phyloP scores from a whole-genome alignment of 2,888 invertebrate species.

The Leptopilina myrica region DNA sequence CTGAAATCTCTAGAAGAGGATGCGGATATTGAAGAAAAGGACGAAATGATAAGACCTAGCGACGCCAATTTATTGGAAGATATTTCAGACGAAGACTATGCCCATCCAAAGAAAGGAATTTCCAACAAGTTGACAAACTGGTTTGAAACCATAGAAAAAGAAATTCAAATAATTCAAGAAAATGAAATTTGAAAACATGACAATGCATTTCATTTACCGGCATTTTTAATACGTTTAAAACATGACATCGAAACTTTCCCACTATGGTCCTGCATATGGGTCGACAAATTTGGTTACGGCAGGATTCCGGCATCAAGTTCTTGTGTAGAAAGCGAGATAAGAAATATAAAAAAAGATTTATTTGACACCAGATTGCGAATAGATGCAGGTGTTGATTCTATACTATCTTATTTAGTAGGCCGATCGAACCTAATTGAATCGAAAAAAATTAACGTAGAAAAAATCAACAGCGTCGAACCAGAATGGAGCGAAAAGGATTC shows the following conservation, averaged over 20 bases:
- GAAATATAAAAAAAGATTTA: conserved; percentile 1
- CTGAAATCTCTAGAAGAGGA: not conserved
- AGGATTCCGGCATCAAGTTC: conserved; percentile 14
- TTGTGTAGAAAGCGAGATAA: not conserved
- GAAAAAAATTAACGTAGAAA: not conserved
- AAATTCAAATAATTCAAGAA: not conserved
- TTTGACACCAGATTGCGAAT: not conserved
- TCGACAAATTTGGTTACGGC: not conserved
- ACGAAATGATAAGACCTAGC: not conserved
- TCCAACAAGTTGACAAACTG: not conserved
- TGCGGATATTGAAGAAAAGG: not conserved
- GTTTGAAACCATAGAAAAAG: conserved; percentile 1
- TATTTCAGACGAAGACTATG: not conserved
- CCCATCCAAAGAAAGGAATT: not conserved
- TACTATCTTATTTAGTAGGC: not conserved
- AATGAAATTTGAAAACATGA: not conserved
- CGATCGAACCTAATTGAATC: not conserved
- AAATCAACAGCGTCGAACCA: too few species aligned
- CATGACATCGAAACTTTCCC: not conserved
- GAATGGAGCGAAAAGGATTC: too few species aligned
- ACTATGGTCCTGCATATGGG: conserved; percentile 7
- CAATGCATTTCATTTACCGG: not conserved
- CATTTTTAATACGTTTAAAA: not conserved
- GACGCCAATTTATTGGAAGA: not conserved
- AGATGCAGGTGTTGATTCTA: not conserved